Evolutionary conservation across 2,888 invertebrate species (phyloP).

Genomic region (Tiliacea citrago): DNA sequence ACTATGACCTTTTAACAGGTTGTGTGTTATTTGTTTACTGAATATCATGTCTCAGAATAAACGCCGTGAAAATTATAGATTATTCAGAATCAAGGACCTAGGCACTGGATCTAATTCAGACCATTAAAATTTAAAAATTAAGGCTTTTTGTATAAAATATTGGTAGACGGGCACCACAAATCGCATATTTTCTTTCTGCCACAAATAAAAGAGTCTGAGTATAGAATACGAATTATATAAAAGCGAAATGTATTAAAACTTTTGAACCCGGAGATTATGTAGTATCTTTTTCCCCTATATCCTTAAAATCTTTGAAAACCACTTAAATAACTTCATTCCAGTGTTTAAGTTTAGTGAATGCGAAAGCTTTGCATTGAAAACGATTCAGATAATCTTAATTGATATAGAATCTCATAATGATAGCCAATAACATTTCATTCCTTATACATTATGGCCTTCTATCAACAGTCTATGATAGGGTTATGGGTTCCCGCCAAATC

Average conservation of each 20-base stretch:
- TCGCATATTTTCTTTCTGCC: background rate
- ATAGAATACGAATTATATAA: background rate
- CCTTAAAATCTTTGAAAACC: background rate
- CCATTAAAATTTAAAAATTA: background rate
- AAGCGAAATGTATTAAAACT: background rate
- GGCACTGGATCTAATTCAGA: no score
- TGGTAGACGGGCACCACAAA: background rate
- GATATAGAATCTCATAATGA: background rate
- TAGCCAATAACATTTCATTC: conserved; percentile 28
- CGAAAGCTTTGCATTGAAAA: no score
- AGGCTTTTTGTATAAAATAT: background rate
- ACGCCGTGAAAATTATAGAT: no score
- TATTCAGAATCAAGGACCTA: no score
- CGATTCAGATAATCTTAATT: no score
- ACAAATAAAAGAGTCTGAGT: background rate
- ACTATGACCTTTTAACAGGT: no score
- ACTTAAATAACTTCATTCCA: background rate
- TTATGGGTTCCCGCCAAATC: conserved; percentile 71
- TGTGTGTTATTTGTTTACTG: no score
- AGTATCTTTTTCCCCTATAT: background rate
- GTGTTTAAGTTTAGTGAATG: background rate
- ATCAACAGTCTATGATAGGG: no score
- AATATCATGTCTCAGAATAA: no score
- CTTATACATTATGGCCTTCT: no score
- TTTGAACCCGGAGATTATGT: background rate